Evolutionary conservation across 2,888 invertebrate genomes (phyloP).

Genomic region (Helleia helle): DNA sequence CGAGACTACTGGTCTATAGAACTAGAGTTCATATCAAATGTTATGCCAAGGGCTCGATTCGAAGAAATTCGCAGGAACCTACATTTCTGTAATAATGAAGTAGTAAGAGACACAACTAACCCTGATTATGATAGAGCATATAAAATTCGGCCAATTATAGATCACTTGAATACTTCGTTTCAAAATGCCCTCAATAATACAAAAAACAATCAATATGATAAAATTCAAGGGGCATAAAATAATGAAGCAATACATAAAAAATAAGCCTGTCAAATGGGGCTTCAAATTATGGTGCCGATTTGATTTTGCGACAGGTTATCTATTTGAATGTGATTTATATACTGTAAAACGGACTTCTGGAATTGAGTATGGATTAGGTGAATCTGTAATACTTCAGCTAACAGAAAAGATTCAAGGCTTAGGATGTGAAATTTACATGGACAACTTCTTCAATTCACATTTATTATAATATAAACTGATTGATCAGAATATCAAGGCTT

Average conservation of each 20-base stretch:
- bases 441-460: slow-evolving; percentile 17
- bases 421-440: slow-evolving; percentile 17
- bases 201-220: slow-evolving; percentile 10
- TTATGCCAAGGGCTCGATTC: slow-evolving; percentile 8
- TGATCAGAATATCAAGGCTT: slow-evolving; percentile 10
- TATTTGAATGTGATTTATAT: slow-evolving; percentile 20
- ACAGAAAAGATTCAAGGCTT: slow-evolving; percentile 13
- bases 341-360: slow-evolving; percentile 13
- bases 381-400: slow-evolving; percentile 12
- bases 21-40: slow-evolving; percentile 17
- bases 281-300: slow-evolving; percentile 19
- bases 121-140: slow-evolving; percentile 11
- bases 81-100: slow-evolving; percentile 10
- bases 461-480: slow-evolving; percentile 14
- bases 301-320: slow-evolving; percentile 15
- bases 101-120: not conserved
- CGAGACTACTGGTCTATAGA: slow-evolving; percentile 18
- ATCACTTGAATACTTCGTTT: slow-evolving; percentile 11
- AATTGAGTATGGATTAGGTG: slow-evolving; percentile 13
- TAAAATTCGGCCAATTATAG: slow-evolving; percentile 13
- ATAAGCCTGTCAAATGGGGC: no score
- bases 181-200: slow-evolving; percentile 12
- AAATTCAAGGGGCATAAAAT: slow-evolving; percentile 14
- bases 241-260: no score
- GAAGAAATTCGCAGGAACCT: slow-evolving; percentile 8